A percentile compares a stretch with the other conserved stretches of the same genome.
These are phyloP conservation scores for Seira musarum DNA, from an alignment of 2,888 invertebrate genomes.

Conservation along the genomic window DNA sequence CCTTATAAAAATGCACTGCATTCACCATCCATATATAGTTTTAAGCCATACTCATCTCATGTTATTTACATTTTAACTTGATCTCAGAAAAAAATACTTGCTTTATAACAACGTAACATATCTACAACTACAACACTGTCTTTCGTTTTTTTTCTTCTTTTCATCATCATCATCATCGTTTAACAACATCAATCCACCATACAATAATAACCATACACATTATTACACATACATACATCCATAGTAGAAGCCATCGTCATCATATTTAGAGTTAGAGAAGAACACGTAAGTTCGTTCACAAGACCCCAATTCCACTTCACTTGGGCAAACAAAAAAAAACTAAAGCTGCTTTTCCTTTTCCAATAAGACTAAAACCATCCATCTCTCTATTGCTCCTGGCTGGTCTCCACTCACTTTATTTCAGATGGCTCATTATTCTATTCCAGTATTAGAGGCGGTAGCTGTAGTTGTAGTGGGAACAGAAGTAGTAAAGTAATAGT, in stretches of 20 bases:
- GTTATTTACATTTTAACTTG: constrained; percentile 7
- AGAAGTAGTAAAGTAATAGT: too few relatives aligned
- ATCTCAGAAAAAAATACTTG: constrained; percentile 1
- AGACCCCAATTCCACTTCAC: constrained; percentile 14
- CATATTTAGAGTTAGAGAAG: too few relatives aligned
- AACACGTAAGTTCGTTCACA: constrained; percentile 5
- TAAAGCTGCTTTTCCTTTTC: constrained; percentile 43
- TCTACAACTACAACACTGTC: not conserved
- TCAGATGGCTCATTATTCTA: not conserved
- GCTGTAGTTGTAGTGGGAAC: too few relatives aligned
- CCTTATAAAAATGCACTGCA: too few relatives aligned
- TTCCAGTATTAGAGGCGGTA: too few relatives aligned
- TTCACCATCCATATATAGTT: not conserved
- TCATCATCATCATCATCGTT: constrained; percentile 44
- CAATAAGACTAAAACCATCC: too few relatives aligned
- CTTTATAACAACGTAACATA: not conserved
- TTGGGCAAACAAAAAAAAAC: constrained; percentile 7
- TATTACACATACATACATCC: not conserved
- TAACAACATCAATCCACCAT: constrained; percentile 28
- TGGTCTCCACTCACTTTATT: too few relatives aligned
- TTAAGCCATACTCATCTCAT: not conserved
- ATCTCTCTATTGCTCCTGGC: too few relatives aligned
- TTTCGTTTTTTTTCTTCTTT: constrained; percentile 31
- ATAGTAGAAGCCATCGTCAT: not conserved
- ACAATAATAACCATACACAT: not conserved